Percentiles rank a stretch among this genome's conserved stretches.
These are phyloP conservation scores for Protonemura montana DNA, from an alignment of 2,888 invertebrate genomes.

Conservation along the genomic window DNA sequence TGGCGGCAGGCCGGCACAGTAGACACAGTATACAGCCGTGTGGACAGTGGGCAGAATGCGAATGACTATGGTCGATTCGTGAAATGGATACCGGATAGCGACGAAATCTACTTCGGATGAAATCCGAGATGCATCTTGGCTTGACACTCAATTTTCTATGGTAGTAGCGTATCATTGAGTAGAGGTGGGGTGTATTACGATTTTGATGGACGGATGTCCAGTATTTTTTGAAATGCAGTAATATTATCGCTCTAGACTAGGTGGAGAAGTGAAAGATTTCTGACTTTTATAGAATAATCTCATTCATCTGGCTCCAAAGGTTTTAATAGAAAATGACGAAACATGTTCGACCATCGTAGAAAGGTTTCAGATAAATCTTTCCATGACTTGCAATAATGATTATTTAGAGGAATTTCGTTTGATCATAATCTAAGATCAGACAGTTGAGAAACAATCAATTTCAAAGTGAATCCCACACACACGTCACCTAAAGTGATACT, in stretches of 20 bases:
- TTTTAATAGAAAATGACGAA: no score
- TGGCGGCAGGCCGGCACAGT: background rate
- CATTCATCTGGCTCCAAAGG: no score
- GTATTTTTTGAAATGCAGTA: no score
- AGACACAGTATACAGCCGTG: background rate
- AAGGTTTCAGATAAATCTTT: no score
- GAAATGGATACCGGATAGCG: background rate
- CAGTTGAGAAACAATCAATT: background rate
- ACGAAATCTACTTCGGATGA: background rate
- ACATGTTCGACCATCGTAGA: no score
- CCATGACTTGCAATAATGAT: no score
- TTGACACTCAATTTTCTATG: background rate
- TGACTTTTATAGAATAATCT: no score
- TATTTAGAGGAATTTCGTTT: background rate
- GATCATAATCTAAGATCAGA: no score
- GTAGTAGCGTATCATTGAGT: background rate
- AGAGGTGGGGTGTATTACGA: no score
- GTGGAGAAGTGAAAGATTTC: no score
- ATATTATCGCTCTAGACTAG: no score
- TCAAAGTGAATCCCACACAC: background rate
- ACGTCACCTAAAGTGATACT: background rate
- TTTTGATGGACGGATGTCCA: no score
- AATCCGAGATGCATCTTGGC: background rate
- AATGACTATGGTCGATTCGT: background rate
- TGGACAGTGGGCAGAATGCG: background rate